These are phyloP conservation scores for Pachycephala philippinensis DNA, from an alignment of 2,113 vertebrate genomes.

Conservation along the genomic window DNA sequence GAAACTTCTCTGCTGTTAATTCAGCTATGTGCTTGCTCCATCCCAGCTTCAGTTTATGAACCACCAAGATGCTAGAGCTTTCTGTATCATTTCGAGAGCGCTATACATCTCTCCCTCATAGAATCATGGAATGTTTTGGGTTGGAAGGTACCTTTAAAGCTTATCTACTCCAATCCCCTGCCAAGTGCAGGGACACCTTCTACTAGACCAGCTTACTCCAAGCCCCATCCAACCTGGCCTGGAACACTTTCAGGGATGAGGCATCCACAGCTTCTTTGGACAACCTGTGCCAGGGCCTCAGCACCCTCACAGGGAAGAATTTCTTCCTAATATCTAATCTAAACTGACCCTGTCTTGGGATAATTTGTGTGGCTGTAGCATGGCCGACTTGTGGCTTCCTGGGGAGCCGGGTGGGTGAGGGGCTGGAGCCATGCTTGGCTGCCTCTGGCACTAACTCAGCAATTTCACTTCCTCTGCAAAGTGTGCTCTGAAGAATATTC, in stretches of 20 bases:
- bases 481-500: background rate
- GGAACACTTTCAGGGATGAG: background rate
- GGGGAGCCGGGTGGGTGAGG: accelerated
- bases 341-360: background rate
- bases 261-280: background rate
- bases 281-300: background rate
- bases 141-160: background rate
- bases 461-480: background rate
- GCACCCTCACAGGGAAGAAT: background rate
- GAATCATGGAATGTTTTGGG: background rate
- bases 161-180: background rate
- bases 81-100: background rate
- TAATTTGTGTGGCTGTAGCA: accelerated
- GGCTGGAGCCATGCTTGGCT: background rate
- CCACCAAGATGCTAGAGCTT: accelerated
- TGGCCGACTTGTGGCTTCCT: background rate
- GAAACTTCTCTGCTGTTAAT: background rate
- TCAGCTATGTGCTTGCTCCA: background rate
- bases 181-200: background rate
- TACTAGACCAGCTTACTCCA: background rate
- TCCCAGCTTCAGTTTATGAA: background rate
- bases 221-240: background rate
- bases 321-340: background rate
- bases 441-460: background rate
- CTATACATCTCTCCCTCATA: background rate